phyloP scores from a whole-genome alignment of 2,797 vertebrate species.

The Catostomus latipinnis region DNA sequence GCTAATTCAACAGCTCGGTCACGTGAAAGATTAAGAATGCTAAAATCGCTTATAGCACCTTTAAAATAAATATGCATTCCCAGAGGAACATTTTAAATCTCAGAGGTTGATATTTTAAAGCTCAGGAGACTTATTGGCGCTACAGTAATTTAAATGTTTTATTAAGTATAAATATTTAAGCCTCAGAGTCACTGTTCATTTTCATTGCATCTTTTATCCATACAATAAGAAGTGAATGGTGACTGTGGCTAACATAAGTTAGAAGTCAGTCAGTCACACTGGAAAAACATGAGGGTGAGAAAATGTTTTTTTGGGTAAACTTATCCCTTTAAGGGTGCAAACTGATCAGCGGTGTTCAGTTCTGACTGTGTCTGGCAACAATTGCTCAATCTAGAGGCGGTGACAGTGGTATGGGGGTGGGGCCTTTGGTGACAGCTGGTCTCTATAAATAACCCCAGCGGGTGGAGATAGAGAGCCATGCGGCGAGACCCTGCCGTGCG shows the following conservation, averaged over 20 bases:
- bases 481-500: not conserved
- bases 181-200: too few relatives aligned
- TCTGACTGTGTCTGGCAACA: not conserved
- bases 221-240: too few relatives aligned
- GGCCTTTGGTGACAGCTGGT: constrained; percentile 51
- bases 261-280: too few relatives aligned
- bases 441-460: constrained; percentile 58
- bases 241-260: too few relatives aligned
- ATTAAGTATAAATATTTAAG: not conserved
- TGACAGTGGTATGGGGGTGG: constrained; percentile 14
- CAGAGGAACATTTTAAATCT: not conserved
- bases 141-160: not conserved
- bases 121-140: not conserved
- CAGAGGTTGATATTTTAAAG: not conserved
- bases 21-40: too few relatives aligned
- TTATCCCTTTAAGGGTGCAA: not conserved
- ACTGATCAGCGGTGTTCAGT: not conserved
- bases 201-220: too few relatives aligned
- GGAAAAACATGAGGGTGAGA: too few relatives aligned
- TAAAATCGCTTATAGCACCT: too few relatives aligned
- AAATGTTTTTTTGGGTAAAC: too few relatives aligned
- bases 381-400: not conserved
- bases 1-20: too few relatives aligned
- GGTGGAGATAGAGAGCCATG: not conserved
- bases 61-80: not conserved